Base-by-base conservation (phyloP, 2,888 invertebrate species). In the Drosophila affinis region DNA sequence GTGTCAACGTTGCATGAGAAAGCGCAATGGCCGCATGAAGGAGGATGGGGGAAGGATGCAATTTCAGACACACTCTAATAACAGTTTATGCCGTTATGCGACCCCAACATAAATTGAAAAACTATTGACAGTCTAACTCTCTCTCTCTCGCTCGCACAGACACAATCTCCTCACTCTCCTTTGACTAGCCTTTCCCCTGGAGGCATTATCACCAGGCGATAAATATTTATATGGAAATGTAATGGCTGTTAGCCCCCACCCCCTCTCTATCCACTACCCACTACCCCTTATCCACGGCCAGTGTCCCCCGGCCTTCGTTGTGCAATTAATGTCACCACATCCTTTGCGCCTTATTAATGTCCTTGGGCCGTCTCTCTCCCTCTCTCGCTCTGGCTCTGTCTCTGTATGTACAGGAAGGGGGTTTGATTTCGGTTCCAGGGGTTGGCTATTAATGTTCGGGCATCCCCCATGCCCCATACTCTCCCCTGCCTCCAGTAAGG, bases 301-400 rank as follows among this genome's bases (percentile, higher is more conserved):
- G 39, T 7, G 18, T 61, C n/a, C 27, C 45, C 56, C 27, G 62
- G 56, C 62, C 72, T 56, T 51, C 79, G 79, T 76, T 71, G 86
- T 80, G 88, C 89, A 89, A 89, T 85, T 85, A 85, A 85, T 85
- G 85, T 85, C 85, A 85, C 85, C 89, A 85, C 85, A 85, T 85
- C 85, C 85, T 85, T 85, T 85, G 89, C 89, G 87, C 83, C 89
- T 89, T 85, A 89, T 85, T 85, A 85, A 85, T 85, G 85, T 85
- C 85, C 86, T 89, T 87, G 73, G 76, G 72, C 75, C 71, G 34
- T 39, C 34, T 34, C 27, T 9, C 29, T 2, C 27, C 6, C 14
- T 39, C 39, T 39, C 14, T n/a, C 14, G 6, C 6, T 7, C 14
- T 2, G 7, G 5, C 39, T 14, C 53, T n/a, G 18, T 2, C 32